Evolutionary conservation across 2,113 vertebrate species (phyloP), one percentile per base, ranked within the genome.

Genomic region (Lepidothrix coronata): DNA sequence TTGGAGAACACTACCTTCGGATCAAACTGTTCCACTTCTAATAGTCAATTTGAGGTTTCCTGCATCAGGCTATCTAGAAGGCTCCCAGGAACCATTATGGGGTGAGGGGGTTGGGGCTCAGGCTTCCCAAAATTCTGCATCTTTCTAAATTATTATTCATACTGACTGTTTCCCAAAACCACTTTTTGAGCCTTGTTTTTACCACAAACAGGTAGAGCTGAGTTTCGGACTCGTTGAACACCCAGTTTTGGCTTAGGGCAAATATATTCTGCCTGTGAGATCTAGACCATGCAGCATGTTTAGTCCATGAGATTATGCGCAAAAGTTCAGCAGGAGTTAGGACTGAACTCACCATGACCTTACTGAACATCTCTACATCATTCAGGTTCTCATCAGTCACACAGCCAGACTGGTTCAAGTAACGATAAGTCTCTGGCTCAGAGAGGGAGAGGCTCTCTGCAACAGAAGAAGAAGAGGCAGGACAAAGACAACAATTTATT

Each of bases 371-470:
- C 78, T 98, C 97, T 78, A 94, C 84, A 68, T 99, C 99, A 84
- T 99, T 98, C 89, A 99, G 96, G 71, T 98, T 98, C 91, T 97
- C 97, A 85, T 99, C 98, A 70, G 97, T 96, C 89, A 98, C 84
- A 54, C 99, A 99, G 51, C 98, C 99, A 15, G 99, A 98, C 95
- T 99, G 98, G 90, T 97, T 98, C 93, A 99, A 97, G 97, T 99
- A 99, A 88, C 84, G 98, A 22, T 99, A 99, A 5, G 91, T 95
- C 92, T 98, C 98, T 4, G 98, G 97, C 43, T 99, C 98, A 16
- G 97, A 97, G 83, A 99, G 98, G 68, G 97, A 97, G 85, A 98
- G 98, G 87, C 97, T 96, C 79, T 99, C 99, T 99, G 97, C 67
- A 97, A 94, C 12, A 93, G 16, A 77, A 30, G 48, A 65, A 49